Base-by-base conservation (phyloP, 2,888 invertebrate genomes). In the Rhimphoctona megacephalus region DNA sequence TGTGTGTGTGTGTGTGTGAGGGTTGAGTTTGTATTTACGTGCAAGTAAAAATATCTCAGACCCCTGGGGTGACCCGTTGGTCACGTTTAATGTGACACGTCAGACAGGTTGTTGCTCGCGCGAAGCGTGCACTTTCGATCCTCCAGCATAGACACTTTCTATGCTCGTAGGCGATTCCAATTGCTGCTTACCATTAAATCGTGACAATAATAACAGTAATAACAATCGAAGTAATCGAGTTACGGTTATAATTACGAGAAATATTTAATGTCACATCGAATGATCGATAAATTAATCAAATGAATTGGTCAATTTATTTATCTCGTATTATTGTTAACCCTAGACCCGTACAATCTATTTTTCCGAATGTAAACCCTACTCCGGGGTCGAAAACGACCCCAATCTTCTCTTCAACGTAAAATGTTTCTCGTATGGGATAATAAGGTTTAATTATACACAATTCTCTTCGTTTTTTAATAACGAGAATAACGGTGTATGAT, bases 41-140 rank as follows among this genome's bases (percentile, higher is more conserved):
- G 43, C 30, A n/a, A 54, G 57, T 77, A 49, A 66, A 77, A 64
- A 76, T 57, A 43, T 79, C 74, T 49, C 46, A 54, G 76, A 76
- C 80, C 54, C 70, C 77, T 39, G 49, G 61, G 79, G 77, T 85
- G 85, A 85, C 74, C 79, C 64, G 74, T 46, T 70, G 74, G 85
- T 61, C 74, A 74, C 74, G 52, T 73, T 69, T 66, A 69, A 83
- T 84, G 82, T 83, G 88, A 88, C 78, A 33, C 85, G 87, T 85
- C 85, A 85, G 87, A 81, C 86, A 85, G 87, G 84, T 89, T 90
- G 81, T 81, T 81, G 66, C 82, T 77, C 43, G 52, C 25, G 70
- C 69, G 36, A 73, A 83, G 54, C 72, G 52, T 66, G 78, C 52
- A 39, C 78, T 54, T 57, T 83, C 67, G 19, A 61, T 54, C 49